Base-by-base conservation (phyloP, 2,113 vertebrate genomes). In the Silurus glanis region DNA sequence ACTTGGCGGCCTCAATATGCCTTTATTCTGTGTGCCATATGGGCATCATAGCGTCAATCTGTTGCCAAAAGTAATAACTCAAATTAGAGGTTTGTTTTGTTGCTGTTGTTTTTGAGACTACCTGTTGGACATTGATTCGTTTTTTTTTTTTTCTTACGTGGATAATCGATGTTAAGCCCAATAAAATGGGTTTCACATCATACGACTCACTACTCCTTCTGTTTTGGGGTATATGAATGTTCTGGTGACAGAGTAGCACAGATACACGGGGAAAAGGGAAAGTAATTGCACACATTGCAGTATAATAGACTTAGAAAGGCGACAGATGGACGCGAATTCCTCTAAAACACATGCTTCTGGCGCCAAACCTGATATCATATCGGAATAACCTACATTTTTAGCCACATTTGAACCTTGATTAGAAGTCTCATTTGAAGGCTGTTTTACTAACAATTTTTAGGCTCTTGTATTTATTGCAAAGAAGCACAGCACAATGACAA, bases 401-500 rank as follows among this genome's bases (percentile, higher is more conserved):
- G 47, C 28, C 74, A n/a, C 61, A 67, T 13, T 16, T 53, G 56
- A 74, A 84, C 49, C 82, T 84, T 62, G 62, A 75, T 74, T 75
- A 47, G 9, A 61, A 47, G 56, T 80, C 56, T 59, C 16, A 80
- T 37, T 80, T 75, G 61, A 83, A 82, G 72, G 72, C 72, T 85
- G 59, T 79, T 82, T 82, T 51, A 28, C 47, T 83, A 83, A 82
- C 75, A 80, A 67, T 76, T 86, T 89, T 67, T 37, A 76, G 67
- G 87, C 82, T 85, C 72, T n/a, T 14, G 28, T 87, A 91, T 91
- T 90, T 91, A 91, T 91, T 90, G 89, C 88, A 90, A 80, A 85
- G 78, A 93, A 89, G 89, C 93, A 95, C 93, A 92, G 90, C 92
- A 94, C 94, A 95, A 90, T 92, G 94, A 94, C 93, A 93, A 89